These are phyloP conservation scores for Psittacula derbiana DNA, from an alignment of 2,797 vertebrate species.

Conservation along the genomic window DNA sequence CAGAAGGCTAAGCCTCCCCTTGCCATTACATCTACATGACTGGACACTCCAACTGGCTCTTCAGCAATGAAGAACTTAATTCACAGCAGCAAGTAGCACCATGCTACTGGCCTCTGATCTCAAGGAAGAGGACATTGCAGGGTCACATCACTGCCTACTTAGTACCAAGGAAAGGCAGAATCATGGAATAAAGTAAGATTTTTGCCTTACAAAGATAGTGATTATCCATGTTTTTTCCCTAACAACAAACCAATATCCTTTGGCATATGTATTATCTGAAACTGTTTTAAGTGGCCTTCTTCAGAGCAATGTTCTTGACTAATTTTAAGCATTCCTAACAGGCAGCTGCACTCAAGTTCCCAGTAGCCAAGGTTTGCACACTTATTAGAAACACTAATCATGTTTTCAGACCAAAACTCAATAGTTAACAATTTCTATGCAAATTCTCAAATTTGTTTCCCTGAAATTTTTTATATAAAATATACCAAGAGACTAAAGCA, in stretches of 20 bases:
- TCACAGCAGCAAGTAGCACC: neutral
- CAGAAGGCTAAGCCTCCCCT: neutral
- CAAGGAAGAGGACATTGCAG: neutral
- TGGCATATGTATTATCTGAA: neutral
- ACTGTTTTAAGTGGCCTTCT: neutral
- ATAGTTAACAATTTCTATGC: neutral
- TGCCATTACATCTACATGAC: neutral
- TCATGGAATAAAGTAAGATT: neutral
- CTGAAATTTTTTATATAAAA: neutral
- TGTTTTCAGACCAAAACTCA: neutral
- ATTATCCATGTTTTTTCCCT: neutral
- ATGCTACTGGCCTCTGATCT: neutral
- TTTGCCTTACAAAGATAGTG: neutral
- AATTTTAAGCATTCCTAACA: neutral
- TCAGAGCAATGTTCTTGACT: neutral
- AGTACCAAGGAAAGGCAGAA: neutral
- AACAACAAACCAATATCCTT: neutral
- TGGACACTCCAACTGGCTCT: neutral
- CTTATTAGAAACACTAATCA: accelerated
- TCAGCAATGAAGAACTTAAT: neutral
- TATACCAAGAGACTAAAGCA: neutral
- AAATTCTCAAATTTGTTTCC: neutral
- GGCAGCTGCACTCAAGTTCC: neutral
- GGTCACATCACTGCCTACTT: neutral
- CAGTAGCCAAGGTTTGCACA: neutral